These are phyloP conservation scores for Odobenus rosmarus DNA, from an alignment of 2,113 vertebrate genomes.

Conservation along the genomic window DNA sequence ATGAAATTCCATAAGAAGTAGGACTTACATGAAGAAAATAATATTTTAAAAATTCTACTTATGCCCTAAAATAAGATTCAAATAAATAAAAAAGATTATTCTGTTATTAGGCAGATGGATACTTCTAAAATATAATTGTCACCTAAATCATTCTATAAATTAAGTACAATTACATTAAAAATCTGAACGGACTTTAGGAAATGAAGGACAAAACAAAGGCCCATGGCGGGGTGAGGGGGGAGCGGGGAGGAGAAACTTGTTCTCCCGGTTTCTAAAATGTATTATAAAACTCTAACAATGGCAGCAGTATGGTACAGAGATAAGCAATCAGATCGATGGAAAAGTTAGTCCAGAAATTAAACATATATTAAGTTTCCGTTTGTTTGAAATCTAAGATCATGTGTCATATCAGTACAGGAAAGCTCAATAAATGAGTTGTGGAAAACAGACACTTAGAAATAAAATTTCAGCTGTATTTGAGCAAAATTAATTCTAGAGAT, in stretches of 20 bases:
- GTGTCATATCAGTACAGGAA: neutral
- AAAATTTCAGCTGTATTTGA: neutral
- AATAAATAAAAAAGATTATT: neutral
- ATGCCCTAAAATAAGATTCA: neutral
- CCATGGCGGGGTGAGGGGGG: no score
- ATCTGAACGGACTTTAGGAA: neutral
- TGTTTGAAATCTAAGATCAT: neutral
- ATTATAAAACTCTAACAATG: neutral
- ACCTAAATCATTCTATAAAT: neutral
- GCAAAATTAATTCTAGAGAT: neutral
- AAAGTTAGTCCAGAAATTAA: conserved; percentile 15
- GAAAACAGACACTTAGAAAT: conserved; percentile 8
- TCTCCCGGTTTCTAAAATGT: neutral
- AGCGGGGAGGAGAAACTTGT: no score
- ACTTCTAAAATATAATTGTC: conserved; percentile 1
- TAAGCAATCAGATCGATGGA: neutral
- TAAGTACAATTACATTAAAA: neutral
- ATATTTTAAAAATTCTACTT: neutral
- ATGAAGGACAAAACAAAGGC: neutral
- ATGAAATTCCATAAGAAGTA: neutral
- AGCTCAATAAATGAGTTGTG: neutral
- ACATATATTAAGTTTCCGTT: neutral
- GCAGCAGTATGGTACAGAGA: neutral
- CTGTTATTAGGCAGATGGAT: neutral
- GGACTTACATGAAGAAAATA: neutral